Conservation (phyloP, 1,140 invertebrate species). For the Drosophila lacteicornis region DNA sequence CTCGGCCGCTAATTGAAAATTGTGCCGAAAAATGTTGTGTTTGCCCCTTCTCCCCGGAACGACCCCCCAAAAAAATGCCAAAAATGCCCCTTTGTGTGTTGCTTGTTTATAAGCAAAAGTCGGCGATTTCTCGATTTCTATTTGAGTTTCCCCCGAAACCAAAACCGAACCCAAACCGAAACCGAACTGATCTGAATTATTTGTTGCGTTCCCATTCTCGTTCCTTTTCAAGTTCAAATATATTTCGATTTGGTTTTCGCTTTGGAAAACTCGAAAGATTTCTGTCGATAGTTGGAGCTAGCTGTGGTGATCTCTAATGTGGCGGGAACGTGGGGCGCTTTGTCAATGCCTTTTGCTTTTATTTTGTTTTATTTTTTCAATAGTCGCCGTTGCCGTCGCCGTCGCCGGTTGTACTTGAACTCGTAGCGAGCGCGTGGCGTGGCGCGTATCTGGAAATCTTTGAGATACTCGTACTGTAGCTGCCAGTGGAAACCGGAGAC, state of each 20-base stretch:
- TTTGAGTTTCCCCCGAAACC: constrained; percentile 32
- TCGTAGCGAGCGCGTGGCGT: constrained; percentile 46
- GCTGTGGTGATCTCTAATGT: not conserved
- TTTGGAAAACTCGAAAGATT: constrained; percentile 64
- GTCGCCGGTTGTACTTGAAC: constrained; percentile 77
- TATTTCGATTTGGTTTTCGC: constrained; percentile 25
- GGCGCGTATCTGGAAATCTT: constrained; percentile 36
- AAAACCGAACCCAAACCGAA: not conserved
- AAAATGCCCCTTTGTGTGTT: constrained; percentile 35
- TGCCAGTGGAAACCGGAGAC: constrained; percentile 35
- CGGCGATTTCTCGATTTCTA: constrained; percentile 48
- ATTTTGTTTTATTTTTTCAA: not conserved
- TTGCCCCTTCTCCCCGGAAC: not conserved
- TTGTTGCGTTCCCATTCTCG: constrained; percentile 22
- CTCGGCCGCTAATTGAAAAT: constrained; percentile 70
- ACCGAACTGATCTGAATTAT: constrained; percentile 26
- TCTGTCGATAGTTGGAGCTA: constrained; percentile 41
- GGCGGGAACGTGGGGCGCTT: constrained; percentile 16
- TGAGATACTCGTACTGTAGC: constrained; percentile 23
- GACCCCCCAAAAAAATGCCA: constrained; percentile 11
- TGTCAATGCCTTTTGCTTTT: constrained; percentile 47
- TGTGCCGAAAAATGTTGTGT: constrained; percentile 68
- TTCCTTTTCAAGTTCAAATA: constrained; percentile 57
- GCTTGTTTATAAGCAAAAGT: constrained; percentile 51
- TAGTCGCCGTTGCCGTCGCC: constrained; percentile 23